Evolutionary conservation across 1,140 invertebrate genomes (phyloP).

Genomic region (Yoshiicerus persimilis): DNA sequence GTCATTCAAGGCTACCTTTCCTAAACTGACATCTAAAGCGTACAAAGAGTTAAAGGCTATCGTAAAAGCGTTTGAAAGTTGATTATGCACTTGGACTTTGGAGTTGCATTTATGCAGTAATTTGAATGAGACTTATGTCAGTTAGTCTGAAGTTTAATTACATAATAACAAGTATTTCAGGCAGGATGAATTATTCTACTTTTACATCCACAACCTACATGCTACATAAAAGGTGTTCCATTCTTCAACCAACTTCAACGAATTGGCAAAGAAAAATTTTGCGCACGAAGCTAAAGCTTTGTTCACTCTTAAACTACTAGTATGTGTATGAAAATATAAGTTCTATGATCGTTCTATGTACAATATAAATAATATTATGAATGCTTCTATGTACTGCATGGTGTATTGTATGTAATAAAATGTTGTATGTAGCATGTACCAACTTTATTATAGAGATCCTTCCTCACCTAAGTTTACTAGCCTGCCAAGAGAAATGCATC

Average conservation of each 20-base stretch:
- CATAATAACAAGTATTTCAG: not conserved
- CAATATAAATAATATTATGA: not conserved
- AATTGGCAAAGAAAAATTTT: not conserved
- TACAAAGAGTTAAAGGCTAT: too few relatives aligned
- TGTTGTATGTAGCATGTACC: too few relatives aligned
- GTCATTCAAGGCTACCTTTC: not conserved
- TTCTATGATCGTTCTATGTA: not conserved
- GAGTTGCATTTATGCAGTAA: not conserved
- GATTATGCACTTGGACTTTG: not conserved
- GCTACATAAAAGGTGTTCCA: not conserved
- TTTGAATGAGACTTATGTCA: not conserved
- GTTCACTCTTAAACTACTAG: not conserved
- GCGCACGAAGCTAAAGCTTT: not conserved
- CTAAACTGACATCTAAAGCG: not conserved
- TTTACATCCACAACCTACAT: too few relatives aligned
- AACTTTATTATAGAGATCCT: not conserved
- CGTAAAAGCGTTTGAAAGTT: not conserved
- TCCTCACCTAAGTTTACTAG: not conserved
- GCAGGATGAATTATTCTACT: not conserved
- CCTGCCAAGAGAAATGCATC: not conserved
- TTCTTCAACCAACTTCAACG: not conserved
- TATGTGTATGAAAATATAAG: too few relatives aligned
- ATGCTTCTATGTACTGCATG: too few relatives aligned
- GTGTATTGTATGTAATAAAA: too few relatives aligned
- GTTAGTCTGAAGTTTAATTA: not conserved